Evolutionary conservation across 2,113 vertebrate species (phyloP).

Genomic region (Neomonachus schauinslandi): DNA sequence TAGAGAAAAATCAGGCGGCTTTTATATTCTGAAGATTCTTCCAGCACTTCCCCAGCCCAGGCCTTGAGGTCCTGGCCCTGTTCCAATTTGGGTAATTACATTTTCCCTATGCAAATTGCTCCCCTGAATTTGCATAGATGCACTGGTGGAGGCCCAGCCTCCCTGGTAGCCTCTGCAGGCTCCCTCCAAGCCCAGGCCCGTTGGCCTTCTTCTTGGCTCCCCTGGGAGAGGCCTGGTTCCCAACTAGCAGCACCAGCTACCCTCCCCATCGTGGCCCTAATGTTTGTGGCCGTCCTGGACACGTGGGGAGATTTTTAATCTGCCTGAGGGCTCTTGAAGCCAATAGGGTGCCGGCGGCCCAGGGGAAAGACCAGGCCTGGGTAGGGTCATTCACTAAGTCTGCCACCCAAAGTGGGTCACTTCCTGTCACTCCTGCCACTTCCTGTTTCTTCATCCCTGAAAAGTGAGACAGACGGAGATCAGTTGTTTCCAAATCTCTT

Average conservation of each 20-base stretch:
- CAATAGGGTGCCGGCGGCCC: not conserved
- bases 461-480: not conserved
- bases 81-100: slow-evolving; percentile 70
- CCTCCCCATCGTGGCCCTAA: not conserved
- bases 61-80: slow-evolving; percentile 67
- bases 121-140: slow-evolving; percentile 57
- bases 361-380: not conserved
- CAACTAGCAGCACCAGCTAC: not conserved
- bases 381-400: no score
- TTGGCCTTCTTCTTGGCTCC: not conserved
- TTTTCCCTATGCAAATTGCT: slow-evolving; percentile 65
- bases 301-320: not conserved
- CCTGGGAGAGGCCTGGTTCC: not conserved
- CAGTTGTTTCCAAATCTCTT: not conserved
- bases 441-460: not conserved
- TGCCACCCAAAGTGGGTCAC: not conserved
- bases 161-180: not conserved
- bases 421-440: no score
- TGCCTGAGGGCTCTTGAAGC: not conserved
- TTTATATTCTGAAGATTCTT: slow-evolving; percentile 50
- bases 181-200: not conserved
- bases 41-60: not conserved
- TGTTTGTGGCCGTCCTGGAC: not conserved
- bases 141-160: not conserved
- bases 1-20: not conserved